A percentile compares a stretch with the other conserved stretches of the same genome.
phyloP scores from a whole-genome alignment of 2,797 vertebrate species.

The Avahi laniger region DNA sequence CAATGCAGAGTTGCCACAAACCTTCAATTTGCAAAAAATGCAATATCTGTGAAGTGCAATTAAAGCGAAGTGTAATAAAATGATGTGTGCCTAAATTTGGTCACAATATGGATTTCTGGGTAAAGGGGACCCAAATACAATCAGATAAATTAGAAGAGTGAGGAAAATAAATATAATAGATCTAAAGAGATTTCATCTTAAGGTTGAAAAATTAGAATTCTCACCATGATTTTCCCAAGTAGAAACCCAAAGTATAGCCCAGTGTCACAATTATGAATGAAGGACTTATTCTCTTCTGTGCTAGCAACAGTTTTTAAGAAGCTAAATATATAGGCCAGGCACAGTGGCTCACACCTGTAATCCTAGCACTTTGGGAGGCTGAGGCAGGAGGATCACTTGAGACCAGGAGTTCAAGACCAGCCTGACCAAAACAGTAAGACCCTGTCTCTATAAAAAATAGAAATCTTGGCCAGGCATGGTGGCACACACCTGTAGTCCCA shows the following conservation, averaged over 20 bases:
- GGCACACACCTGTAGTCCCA: neutral
- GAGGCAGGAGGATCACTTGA: neutral
- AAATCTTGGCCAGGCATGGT: neutral
- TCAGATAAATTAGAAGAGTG: neutral
- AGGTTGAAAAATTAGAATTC: conserved; percentile 59
- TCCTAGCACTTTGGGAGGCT: neutral
- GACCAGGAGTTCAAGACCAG: neutral
- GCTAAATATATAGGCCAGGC: conserved; percentile 31
- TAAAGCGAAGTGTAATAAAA: neutral
- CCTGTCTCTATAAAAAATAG: neutral
- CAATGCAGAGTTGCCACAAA: neutral
- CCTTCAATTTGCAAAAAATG: neutral
- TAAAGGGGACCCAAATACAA: neutral
- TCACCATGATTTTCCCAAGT: conserved; percentile 54
- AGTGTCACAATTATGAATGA: conserved; percentile 56
- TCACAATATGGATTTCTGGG: neutral
- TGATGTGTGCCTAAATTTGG: neutral
- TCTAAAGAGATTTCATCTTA: conserved; percentile 29
- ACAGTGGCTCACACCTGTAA: neutral
- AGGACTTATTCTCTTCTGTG: conserved; percentile 55
- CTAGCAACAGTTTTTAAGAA: conserved; percentile 62
- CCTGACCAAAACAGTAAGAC: neutral
- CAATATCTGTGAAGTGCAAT: neutral
- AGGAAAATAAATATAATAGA: conserved; percentile 35
- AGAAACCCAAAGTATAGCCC: conserved; percentile 64